Percentiles rank a stretch among this genome's conserved stretches.
Conservation (phyloP, 2,113 vertebrate genomes). For the Callionymus lyra region DNA sequence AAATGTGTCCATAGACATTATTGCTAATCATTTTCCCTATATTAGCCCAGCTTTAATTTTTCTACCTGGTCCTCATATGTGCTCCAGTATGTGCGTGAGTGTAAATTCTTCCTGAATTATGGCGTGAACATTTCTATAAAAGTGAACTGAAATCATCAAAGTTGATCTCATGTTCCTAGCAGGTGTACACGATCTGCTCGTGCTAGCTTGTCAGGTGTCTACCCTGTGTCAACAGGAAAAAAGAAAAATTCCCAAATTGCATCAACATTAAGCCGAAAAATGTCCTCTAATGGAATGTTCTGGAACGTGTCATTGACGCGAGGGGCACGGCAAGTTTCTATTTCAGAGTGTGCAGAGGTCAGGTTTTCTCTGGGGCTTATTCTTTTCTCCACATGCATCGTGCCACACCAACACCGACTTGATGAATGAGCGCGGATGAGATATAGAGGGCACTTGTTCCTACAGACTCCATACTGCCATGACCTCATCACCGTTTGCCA, state of each 20-base stretch:
- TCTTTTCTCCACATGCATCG: constrained; percentile 21
- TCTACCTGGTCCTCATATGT: too few species aligned
- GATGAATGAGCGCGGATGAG: constrained; percentile 23
- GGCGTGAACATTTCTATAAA: too few species aligned
- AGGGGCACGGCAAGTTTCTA: constrained; percentile 13
- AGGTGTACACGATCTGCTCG: too few species aligned
- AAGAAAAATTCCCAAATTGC: background rate
- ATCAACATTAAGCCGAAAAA: background rate
- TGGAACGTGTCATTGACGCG: constrained; percentile 5
- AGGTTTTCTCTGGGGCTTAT: constrained; percentile 34
- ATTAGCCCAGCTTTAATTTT: too few species aligned
- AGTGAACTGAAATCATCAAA: too few species aligned
- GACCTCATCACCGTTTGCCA: constrained; percentile 50
- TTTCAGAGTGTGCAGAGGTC: constrained; percentile 26
- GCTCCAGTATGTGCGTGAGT: too few species aligned
- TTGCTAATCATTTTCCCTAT: too few species aligned
- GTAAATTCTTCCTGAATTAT: too few species aligned
- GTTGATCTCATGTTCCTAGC: too few species aligned
- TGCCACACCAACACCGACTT: constrained; percentile 20
- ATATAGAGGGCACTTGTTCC: constrained; percentile 43
- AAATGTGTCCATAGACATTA: too few species aligned
- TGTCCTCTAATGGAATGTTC: constrained; percentile 1
- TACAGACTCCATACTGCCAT: constrained; percentile 38
- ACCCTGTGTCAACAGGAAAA: background rate
- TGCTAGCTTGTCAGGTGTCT: too few species aligned